Evolutionary conservation across 1,140 invertebrate genomes (phyloP).

Genomic region (Zophobas morio): DNA sequence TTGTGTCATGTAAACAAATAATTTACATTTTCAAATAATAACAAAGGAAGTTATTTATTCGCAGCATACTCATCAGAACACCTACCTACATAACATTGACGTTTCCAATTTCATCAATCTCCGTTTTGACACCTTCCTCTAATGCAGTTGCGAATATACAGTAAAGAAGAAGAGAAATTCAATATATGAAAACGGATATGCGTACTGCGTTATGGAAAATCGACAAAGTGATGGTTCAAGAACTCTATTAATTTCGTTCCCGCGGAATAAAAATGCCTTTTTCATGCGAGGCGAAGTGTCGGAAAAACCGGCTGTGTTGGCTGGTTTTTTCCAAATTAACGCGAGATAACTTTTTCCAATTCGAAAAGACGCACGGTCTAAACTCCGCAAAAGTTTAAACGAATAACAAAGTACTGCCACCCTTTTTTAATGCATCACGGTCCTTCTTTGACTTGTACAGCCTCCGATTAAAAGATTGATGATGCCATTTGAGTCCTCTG

Average conservation of each 20-base stretch:
- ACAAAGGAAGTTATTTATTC: not conserved
- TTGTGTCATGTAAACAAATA: constrained; percentile 36
- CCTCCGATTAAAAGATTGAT: constrained; percentile 27
- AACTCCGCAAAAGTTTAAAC: constrained; percentile 23
- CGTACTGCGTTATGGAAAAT: constrained; percentile 17
- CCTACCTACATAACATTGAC: constrained; percentile 24
- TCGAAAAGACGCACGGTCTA: constrained; percentile 11
- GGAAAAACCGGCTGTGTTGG: not conserved
- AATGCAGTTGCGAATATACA: constrained; percentile 26
- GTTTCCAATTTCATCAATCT: constrained; percentile 40
- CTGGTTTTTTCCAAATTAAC: constrained; percentile 1
- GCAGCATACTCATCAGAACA: constrained; percentile 16
- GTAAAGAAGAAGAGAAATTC: constrained; percentile 21
- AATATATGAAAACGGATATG: constrained; percentile 36
- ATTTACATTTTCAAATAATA: constrained; percentile 40
- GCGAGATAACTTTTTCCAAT: constrained; percentile 19
- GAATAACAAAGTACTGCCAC: constrained; percentile 35
- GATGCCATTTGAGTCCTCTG: constrained; percentile 16
- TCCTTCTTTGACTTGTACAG: constrained; percentile 17
- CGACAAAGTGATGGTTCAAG: constrained; percentile 31
- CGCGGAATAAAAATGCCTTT: not conserved
- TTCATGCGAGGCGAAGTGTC: not conserved
- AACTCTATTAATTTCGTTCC: constrained; percentile 28
- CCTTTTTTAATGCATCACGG: constrained; percentile 32
- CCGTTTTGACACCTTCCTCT: constrained; percentile 41